phyloP scores from a whole-genome alignment of 2,797 vertebrate genomes.

The Trachurus trachurus region DNA sequence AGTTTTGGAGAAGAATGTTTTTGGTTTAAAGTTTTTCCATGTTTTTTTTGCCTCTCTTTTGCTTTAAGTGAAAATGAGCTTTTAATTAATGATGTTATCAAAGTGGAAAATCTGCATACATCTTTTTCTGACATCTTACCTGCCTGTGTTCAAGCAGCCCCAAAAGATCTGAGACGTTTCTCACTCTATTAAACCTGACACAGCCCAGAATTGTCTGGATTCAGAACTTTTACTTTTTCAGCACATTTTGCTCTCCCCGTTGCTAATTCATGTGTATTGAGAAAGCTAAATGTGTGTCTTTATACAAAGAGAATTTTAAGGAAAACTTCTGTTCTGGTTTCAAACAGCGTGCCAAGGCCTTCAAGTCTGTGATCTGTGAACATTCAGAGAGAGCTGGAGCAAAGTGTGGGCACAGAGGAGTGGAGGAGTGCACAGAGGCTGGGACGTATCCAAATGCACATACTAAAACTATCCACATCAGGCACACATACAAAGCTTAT shows the following conservation, averaged over 20 bases:
- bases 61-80: conserved; percentile 23
- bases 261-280: conserved; percentile 30
- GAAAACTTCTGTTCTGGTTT: conserved; percentile 42
- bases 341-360: conserved; percentile 35
- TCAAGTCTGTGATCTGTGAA: conserved; percentile 44
- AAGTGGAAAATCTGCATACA: conserved; percentile 36
- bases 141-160: conserved; percentile 8
- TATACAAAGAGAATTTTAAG: conserved; percentile 44
- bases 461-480: conserved; percentile 27
- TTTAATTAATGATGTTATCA: conserved; percentile 37
- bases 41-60: conserved; percentile 6
- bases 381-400: conserved; percentile 33
- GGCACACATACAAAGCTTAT: conserved; percentile 44
- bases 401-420: conserved; percentile 43
- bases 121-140: conserved; percentile 30
- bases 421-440: conserved; percentile 19
- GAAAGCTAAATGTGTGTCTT: conserved; percentile 19
- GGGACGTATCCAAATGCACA: conserved; percentile 46
- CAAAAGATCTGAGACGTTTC: conserved; percentile 31
- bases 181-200: conserved; percentile 14
- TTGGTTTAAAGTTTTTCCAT: conserved; percentile 1
- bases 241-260: conserved; percentile 9
- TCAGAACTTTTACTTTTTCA: conserved; percentile 3
- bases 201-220: background rate
- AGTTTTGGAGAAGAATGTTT: conserved; percentile 1